Conservation (phyloP, 2,888 invertebrate species). For the Dicranocentrus wangi region DNA sequence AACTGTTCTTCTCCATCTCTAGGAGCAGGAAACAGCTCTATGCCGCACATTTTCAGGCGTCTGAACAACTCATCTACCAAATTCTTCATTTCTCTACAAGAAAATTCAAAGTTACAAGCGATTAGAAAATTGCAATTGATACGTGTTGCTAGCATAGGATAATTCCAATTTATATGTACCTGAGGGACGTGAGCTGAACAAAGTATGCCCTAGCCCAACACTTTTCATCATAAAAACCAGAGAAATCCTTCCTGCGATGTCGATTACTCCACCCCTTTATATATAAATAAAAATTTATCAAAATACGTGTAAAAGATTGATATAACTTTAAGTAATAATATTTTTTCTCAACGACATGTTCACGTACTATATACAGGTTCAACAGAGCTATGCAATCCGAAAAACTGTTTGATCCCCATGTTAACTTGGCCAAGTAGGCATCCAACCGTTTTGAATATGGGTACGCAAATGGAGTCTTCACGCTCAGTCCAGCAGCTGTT, state of each 20-base stretch:
- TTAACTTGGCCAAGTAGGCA: conserved; percentile 84
- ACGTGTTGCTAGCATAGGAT: background rate
- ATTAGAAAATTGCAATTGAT: conserved; percentile 59
- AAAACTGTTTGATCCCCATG: conserved; percentile 87
- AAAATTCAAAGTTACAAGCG: conserved; percentile 7
- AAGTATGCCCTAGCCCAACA: conserved; percentile 83
- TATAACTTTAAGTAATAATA: too few species aligned
- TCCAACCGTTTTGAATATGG: conserved; percentile 83
- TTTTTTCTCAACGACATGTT: too few species aligned
- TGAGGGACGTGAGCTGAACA: conserved; percentile 83
- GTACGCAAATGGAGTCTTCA: conserved; percentile 85
- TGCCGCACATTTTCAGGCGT: conserved; percentile 80
- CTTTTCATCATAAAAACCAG: conserved; percentile 76
- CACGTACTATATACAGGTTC: conserved; percentile 85
- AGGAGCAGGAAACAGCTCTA: conserved; percentile 75
- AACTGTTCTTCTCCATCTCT: conserved; percentile 76
- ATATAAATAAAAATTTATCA: conserved; percentile 8
- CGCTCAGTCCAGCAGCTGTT: conserved; percentile 86
- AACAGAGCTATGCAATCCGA: conserved; percentile 89
- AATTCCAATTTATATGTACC: conserved; percentile 72
- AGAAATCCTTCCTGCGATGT: conserved; percentile 79
- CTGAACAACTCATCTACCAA: conserved; percentile 82
- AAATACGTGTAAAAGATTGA: background rate
- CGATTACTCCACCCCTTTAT: conserved; percentile 82
- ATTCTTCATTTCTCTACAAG: conserved; percentile 80